phyloP scores from a whole-genome alignment of 2,797 vertebrate species.

The Chloroceryle inda region DNA sequence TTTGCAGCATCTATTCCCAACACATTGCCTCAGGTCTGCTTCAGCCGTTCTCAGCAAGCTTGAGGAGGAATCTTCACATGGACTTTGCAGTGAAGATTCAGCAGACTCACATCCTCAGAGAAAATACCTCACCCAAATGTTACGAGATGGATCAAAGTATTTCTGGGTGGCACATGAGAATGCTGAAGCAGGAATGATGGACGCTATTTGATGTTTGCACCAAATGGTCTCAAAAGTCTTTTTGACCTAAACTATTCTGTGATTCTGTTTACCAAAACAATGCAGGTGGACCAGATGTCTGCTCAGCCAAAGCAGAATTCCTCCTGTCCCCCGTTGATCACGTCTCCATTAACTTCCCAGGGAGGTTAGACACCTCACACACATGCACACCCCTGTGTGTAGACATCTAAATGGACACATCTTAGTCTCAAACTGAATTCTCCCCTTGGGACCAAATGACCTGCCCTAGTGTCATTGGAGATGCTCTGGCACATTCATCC shows the following conservation, averaged over 20 bases:
- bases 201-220: too few relatives aligned
- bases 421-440: background rate
- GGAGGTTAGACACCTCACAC: background rate
- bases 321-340: background rate
- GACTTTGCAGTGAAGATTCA: background rate
- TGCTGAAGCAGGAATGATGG: background rate
- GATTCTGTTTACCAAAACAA: background rate
- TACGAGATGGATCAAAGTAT: background rate
- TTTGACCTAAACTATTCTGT: too few relatives aligned
- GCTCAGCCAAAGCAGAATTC: background rate
- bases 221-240: too few relatives aligned
- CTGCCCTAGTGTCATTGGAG: background rate
- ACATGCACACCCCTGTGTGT: background rate
- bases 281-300: background rate
- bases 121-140: background rate
- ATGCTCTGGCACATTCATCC: background rate
- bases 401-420: background rate
- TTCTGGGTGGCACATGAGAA: background rate
- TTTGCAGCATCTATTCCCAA: background rate
- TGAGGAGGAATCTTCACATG: background rate
- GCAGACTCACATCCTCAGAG: background rate
- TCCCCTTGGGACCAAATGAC: background rate
- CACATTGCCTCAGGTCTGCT: background rate
- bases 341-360: background rate
- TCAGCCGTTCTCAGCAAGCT: background rate